A percentile compares a stretch with the other conserved stretches of the same genome.
phyloP scores from a whole-genome alignment of 1,140 invertebrate genomes.

The Trichomalopsis sarcophagae region DNA sequence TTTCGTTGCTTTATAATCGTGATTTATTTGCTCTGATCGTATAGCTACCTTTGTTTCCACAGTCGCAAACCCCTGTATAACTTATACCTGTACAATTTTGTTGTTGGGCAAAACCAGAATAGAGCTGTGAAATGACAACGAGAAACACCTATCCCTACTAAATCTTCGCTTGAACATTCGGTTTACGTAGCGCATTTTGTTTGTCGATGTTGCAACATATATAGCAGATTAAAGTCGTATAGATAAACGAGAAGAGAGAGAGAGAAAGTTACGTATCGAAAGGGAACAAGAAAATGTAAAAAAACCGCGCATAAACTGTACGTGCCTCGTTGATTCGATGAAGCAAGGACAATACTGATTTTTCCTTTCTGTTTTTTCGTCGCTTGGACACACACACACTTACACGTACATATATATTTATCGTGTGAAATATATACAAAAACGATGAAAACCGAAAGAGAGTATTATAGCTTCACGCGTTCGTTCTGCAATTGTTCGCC shows the following conservation, averaged over 20 bases:
- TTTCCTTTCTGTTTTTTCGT: conserved; percentile 57
- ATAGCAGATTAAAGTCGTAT: neutral
- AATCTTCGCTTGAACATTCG: neutral
- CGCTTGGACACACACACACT: neutral
- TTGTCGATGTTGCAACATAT: neutral
- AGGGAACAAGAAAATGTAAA: conserved; percentile 26
- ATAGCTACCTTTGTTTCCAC: neutral
- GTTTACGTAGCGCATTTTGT: neutral
- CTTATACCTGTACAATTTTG: neutral
- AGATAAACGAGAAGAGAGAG: conserved; percentile 19
- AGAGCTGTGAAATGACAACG: conserved; percentile 45
- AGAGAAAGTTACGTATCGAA: neutral
- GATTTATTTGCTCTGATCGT: neutral
- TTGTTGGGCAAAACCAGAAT: conserved; percentile 1
- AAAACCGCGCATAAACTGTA: conserved; percentile 45
- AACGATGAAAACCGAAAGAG: neutral
- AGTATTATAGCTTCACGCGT: neutral
- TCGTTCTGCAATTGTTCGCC: conserved; percentile 41
- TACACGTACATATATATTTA: neutral
- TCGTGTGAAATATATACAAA: neutral
- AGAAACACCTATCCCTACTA: conserved; percentile 19
- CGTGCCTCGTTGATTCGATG: conserved; percentile 50
- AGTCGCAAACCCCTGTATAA: neutral
- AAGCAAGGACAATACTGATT: conserved; percentile 67
- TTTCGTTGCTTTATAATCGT: neutral